A percentile compares a stretch with the other conserved stretches of the same genome.
Evolutionary conservation across 2,113 vertebrate genomes (phyloP).

Genomic region (Laterallus jamaicensis): DNA sequence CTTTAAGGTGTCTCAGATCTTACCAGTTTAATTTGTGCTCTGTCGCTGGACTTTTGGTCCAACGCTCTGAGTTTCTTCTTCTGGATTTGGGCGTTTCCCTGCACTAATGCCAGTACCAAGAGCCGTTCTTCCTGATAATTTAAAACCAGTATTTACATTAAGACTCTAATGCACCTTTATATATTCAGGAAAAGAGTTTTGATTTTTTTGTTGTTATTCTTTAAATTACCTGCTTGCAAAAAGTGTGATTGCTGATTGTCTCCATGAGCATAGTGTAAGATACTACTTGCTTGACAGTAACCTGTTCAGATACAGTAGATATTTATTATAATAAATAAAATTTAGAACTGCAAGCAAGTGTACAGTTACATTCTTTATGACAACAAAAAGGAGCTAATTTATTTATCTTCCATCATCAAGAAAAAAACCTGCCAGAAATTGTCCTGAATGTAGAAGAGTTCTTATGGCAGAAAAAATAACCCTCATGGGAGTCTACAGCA

Average conservation of each 20-base stretch:
- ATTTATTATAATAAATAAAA: slow-evolving; percentile 15
- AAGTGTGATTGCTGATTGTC: slow-evolving; percentile 78
- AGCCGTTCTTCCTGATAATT: slow-evolving; percentile 74
- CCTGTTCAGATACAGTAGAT: slow-evolving; percentile 71
- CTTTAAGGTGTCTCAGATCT: slow-evolving; percentile 36
- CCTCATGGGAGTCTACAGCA: not conserved
- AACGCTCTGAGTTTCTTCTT: slow-evolving; percentile 76
- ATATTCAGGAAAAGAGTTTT: not conserved
- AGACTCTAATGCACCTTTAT: slow-evolving; percentile 5
- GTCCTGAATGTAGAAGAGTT: not conserved
- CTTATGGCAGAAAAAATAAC: not conserved
- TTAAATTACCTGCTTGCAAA: slow-evolving; percentile 77
- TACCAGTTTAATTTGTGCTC: slow-evolving; percentile 76
- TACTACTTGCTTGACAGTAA: slow-evolving; percentile 78
- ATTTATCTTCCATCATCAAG: not conserved
- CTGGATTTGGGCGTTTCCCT: slow-evolving; percentile 80
- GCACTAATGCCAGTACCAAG: slow-evolving; percentile 63
- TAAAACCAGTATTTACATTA: slow-evolving; percentile 51
- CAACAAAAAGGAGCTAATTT: not conserved
- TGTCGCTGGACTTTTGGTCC: slow-evolving; percentile 82
- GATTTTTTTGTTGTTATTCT: not conserved
- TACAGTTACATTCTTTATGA: not conserved
- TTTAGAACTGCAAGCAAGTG: not conserved
- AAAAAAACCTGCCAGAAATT: not conserved
- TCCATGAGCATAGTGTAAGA: slow-evolving; percentile 76